Evolutionary conservation across 2,113 vertebrate genomes (phyloP).

Genomic region (Pithys albifrons): DNA sequence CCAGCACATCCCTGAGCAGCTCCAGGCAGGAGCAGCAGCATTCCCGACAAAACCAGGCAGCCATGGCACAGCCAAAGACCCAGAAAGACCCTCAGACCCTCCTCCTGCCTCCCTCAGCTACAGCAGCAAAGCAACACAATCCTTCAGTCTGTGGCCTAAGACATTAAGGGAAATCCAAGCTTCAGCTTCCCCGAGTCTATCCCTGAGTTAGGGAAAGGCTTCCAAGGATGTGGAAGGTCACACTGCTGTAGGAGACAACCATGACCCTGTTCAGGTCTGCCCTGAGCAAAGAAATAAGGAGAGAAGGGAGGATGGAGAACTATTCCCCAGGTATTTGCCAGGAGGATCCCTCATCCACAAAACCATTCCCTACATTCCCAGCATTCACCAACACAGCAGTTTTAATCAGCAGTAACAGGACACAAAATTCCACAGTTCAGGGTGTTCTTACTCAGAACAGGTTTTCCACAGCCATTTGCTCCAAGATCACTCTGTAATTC

Average conservation of each 20-base stretch:
- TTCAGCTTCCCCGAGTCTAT: not conserved
- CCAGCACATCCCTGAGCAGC: not conserved
- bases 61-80: not conserved
- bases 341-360: not conserved
- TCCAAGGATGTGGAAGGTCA: not conserved
- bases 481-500: not conserved
- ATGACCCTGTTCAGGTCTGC: not conserved
- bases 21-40: not conserved
- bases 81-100: not conserved
- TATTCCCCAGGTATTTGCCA: not conserved
- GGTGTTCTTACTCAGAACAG: not conserved
- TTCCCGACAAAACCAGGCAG: not conserved
- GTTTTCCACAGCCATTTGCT: not conserved
- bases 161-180: not conserved
- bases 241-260: not conserved
- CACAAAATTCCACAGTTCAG: not conserved
- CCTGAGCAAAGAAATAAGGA: not conserved
- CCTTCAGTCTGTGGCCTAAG: not conserved
- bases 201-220: not conserved
- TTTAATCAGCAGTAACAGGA: not conserved
- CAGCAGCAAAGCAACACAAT: not conserved
- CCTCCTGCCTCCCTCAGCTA: not conserved
- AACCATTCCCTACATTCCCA: not conserved
- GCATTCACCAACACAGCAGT: rapidly evolving
- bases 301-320: not conserved